phyloP scores from a whole-genome alignment of 2,888 invertebrate species.

The Drosophila setosimentum region DNA sequence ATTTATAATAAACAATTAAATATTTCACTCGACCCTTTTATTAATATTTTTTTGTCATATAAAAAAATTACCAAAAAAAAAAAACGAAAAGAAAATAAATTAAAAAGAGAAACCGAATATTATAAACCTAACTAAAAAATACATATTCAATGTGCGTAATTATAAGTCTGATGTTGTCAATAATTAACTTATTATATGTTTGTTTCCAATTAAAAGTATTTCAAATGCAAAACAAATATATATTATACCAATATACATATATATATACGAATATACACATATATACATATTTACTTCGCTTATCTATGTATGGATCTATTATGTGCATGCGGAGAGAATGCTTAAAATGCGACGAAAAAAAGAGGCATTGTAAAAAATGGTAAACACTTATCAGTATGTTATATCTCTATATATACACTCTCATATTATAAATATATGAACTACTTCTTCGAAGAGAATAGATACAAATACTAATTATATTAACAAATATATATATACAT shows the following conservation, averaged over 20 bases:
- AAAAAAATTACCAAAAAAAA: constrained; percentile 26
- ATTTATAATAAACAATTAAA: constrained; percentile 17
- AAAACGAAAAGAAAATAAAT: constrained; percentile 19
- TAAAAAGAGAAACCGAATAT: constrained; percentile 32
- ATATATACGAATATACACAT: constrained; percentile 46
- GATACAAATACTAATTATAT: constrained; percentile 39
- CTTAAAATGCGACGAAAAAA: constrained; percentile 19
- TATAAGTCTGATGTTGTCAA: constrained; percentile 84
- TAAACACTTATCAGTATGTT: constrained; percentile 56
- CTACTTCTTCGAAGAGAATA: constrained; percentile 37
- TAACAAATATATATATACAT: constrained; percentile 61
- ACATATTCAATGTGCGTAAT: constrained; percentile 81
- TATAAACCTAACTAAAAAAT: constrained; percentile 50
- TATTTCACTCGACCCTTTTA: constrained; percentile 39
- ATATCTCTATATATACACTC: constrained; percentile 53
- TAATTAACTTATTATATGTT: constrained; percentile 65
- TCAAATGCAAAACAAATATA: constrained; percentile 51
- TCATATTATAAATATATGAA: constrained; percentile 38
- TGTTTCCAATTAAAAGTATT: constrained; percentile 63
- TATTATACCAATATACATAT: constrained; percentile 21
- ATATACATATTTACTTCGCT: constrained; percentile 60
- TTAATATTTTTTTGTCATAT: constrained; percentile 32
- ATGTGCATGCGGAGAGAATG: constrained; percentile 24
- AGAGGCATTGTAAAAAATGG: constrained; percentile 38
- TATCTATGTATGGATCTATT: constrained; percentile 51